Evolutionary conservation across 2,113 vertebrate genomes (phyloP).

Genomic region (Tretioscincus oriximinensis): DNA sequence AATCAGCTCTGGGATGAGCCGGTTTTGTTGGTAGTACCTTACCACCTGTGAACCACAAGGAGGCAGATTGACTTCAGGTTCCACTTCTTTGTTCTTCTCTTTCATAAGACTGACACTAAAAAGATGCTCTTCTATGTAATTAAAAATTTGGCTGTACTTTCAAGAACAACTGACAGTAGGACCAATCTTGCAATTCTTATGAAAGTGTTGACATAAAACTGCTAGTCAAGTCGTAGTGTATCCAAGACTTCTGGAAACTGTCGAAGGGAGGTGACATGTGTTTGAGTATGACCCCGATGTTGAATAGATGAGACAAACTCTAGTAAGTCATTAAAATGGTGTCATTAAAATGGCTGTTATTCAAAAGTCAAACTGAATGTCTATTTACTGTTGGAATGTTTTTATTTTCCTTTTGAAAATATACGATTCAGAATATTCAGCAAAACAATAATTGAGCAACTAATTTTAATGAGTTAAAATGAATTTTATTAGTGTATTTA

Average conservation of each 20-base stretch:
- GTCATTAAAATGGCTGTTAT: slow-evolving; percentile 40
- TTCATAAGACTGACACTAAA: slow-evolving; percentile 52
- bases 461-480: not conserved
- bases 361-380: not conserved
- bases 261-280: not conserved
- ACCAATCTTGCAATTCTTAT: not conserved
- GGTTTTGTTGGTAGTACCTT: not conserved
- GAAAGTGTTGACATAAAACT: not conserved
- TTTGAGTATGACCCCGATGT: not conserved
- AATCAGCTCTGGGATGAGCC: not conserved
- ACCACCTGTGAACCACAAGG: not conserved
- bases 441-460: rapidly evolving
- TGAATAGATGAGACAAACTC: slow-evolving; percentile 5
- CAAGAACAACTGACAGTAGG: rapidly evolving
- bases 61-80: not conserved
- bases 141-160: not conserved
- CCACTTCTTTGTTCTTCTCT: not conserved
- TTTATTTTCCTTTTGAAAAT: not conserved
- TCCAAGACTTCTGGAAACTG: not conserved
- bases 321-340: slow-evolving; percentile 30
- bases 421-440: rapidly evolving
- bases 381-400: not conserved
- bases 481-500: not conserved
- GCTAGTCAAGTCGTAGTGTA: not conserved
- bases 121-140: slow-evolving; percentile 1